A percentile compares a stretch with the other conserved stretches of the same genome.
phyloP scores from a whole-genome alignment of 2,888 invertebrate genomes.

The Steromphala cineraria region DNA sequence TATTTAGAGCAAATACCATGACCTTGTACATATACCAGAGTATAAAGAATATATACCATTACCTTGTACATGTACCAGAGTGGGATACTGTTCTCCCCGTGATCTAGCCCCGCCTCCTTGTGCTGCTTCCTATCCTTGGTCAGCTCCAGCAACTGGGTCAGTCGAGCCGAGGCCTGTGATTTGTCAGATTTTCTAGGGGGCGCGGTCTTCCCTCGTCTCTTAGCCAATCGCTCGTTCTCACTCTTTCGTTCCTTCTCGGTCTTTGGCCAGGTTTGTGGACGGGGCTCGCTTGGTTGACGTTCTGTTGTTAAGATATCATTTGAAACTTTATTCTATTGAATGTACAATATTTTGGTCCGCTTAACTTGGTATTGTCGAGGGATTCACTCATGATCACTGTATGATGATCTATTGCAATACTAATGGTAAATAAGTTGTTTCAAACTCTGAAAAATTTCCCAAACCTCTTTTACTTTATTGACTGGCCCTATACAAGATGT shows the following conservation, averaged over 20 bases:
- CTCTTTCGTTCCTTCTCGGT: neutral
- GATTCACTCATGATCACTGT: too few relatives aligned
- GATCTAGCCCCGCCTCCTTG: neutral
- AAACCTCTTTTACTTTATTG: too few relatives aligned
- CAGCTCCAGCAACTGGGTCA: neutral
- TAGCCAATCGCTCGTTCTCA: neutral
- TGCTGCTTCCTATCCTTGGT: neutral
- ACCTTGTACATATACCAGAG: slow-evolving; percentile 4
- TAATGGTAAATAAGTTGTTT: too few relatives aligned
- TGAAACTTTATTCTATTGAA: too few relatives aligned
- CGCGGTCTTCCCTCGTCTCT: neutral
- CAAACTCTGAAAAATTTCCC: too few relatives aligned
- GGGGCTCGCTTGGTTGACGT: neutral
- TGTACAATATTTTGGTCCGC: too few relatives aligned
- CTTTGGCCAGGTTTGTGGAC: slow-evolving; percentile 22
- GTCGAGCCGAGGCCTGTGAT: neutral
- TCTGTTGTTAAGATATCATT: neutral
- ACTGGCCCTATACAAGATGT: too few relatives aligned
- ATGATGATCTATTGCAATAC: too few relatives aligned
- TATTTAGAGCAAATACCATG: too few relatives aligned
- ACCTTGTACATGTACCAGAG: slow-evolving; percentile 19
- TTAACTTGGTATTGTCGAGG: too few relatives aligned
- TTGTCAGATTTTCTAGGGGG: neutral
- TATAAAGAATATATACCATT: too few relatives aligned
- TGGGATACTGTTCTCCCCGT: neutral